Evolutionary conservation across 2,113 vertebrate genomes (phyloP).

Genomic region (Hippocampus zosterae): DNA sequence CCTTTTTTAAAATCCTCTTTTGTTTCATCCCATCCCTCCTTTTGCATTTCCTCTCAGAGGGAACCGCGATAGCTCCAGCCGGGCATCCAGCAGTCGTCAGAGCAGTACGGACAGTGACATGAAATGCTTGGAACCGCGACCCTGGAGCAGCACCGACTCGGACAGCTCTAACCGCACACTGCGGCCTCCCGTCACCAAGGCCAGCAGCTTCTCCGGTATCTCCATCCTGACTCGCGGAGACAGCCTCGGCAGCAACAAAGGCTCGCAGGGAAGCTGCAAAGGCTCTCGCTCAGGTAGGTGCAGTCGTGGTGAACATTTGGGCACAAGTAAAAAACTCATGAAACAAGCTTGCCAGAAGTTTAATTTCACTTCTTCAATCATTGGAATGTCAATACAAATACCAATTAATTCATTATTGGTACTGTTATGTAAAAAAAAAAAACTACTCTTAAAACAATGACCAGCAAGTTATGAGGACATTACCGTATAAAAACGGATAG

Average conservation of each 20-base stretch:
- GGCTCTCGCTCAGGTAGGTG: conserved; percentile 81
- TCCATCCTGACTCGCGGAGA: conserved; percentile 96
- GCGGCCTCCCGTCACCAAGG: conserved; percentile 93
- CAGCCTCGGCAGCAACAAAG: conserved; percentile 91
- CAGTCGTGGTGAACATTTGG: background rate
- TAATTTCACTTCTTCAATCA: background rate
- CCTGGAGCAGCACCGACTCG: conserved; percentile 98
- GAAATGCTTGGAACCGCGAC: conserved; percentile 92
- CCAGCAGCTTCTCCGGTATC: conserved; percentile 99
- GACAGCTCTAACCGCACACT: conserved; percentile 89
- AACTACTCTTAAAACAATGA: no score
- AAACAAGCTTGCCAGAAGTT: background rate
- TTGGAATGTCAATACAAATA: background rate
- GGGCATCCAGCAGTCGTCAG: conserved; percentile 91
- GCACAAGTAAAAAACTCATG: background rate
- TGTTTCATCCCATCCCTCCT: conserved; percentile 13
- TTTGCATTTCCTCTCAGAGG: conserved; percentile 71
- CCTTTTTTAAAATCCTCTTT: conserved; percentile 7
- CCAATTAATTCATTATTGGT: background rate
- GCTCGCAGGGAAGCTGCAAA: conserved; percentile 79
- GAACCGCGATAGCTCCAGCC: conserved; percentile 83
- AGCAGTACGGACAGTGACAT: conserved; percentile 98
- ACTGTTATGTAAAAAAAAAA: no score
- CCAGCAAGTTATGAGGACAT: no score
- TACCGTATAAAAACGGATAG: no score